Percentiles rank a stretch among this genome's conserved stretches.
Evolutionary conservation across 2,113 vertebrate genomes (phyloP).

Genomic region (Oncorhynchus kisutch): DNA sequence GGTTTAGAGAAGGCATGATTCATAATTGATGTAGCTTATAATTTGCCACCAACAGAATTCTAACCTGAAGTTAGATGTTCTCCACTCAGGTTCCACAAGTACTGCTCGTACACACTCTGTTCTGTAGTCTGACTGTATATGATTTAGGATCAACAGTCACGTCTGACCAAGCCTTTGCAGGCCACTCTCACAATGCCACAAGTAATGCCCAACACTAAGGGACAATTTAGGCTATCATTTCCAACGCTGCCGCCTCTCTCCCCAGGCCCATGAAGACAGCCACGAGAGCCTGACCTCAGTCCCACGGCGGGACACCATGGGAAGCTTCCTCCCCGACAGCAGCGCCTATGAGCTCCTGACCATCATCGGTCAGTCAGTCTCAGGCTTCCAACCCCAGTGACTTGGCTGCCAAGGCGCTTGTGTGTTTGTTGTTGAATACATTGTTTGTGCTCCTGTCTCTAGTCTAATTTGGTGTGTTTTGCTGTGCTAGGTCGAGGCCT

Average conservation of each 20-base stretch:
- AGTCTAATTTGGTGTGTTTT: constrained; percentile 4
- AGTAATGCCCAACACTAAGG: background rate
- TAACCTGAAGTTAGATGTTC: background rate
- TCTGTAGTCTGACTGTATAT: background rate
- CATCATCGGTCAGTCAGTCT: constrained; percentile 79
- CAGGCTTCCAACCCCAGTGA: background rate
- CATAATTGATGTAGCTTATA: too few species aligned
- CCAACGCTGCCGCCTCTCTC: background rate
- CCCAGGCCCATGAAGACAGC: constrained; percentile 93
- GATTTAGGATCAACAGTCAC: background rate
- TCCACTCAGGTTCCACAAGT: background rate
- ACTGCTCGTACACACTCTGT: background rate
- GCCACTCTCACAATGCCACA: constrained; percentile 15
- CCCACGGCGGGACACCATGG: constrained; percentile 86
- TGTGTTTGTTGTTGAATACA: constrained; percentile 3
- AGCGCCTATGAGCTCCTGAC: constrained; percentile 87
- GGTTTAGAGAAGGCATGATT: too few species aligned
- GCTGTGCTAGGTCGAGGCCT: constrained; percentile 83
- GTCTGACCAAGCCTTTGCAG: constrained; percentile 2
- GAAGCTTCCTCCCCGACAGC: constrained; percentile 86
- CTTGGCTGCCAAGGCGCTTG: background rate
- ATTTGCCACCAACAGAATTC: background rate
- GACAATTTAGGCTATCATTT: background rate
- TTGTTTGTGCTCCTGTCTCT: background rate
- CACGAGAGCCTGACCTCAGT: constrained; percentile 86